phyloP scores from a whole-genome alignment of 1,140 invertebrate genomes.

The Drosophila sproati region DNA sequence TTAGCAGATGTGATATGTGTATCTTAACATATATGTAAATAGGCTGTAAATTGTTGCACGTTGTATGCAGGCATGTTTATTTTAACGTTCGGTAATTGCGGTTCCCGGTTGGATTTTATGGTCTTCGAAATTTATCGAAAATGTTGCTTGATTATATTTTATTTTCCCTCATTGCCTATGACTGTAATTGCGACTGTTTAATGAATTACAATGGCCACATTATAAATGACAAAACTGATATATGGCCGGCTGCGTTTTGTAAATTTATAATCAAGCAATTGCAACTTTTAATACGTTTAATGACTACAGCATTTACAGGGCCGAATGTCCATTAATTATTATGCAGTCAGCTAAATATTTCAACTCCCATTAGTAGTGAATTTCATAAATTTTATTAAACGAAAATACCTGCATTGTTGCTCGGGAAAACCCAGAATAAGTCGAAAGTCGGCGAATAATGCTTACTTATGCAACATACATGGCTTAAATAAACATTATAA shows the following conservation, averaged over 20 bases:
- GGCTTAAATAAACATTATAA: not conserved
- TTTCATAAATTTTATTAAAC: not conserved
- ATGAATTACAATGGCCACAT: constrained; percentile 59
- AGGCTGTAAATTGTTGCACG: constrained; percentile 26
- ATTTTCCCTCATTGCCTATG: constrained; percentile 34
- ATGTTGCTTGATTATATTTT: constrained; percentile 30
- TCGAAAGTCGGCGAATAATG: not conserved
- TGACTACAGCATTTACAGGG: constrained; percentile 47
- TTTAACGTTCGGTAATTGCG: constrained; percentile 27
- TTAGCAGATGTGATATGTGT: constrained; percentile 56
- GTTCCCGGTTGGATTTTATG: constrained; percentile 26
- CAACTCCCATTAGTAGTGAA: constrained; percentile 17
- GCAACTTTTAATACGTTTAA: constrained; percentile 30
- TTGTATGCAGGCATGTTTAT: constrained; percentile 26
- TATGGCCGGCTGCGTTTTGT: constrained; percentile 25
- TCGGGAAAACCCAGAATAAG: not conserved
- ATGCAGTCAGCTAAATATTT: constrained; percentile 29
- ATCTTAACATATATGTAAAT: not conserved
- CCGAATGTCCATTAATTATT: constrained; percentile 29
- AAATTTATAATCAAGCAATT: constrained; percentile 35
- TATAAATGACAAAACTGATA: constrained; percentile 52
- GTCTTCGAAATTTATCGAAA: constrained; percentile 56
- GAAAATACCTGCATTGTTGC: constrained; percentile 1
- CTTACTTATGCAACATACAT: not conserved
- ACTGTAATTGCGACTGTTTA: constrained; percentile 42